Evolutionary conservation across 2,797 vertebrate species (phyloP).

Genomic region (Falco novaeseelandiae): DNA sequence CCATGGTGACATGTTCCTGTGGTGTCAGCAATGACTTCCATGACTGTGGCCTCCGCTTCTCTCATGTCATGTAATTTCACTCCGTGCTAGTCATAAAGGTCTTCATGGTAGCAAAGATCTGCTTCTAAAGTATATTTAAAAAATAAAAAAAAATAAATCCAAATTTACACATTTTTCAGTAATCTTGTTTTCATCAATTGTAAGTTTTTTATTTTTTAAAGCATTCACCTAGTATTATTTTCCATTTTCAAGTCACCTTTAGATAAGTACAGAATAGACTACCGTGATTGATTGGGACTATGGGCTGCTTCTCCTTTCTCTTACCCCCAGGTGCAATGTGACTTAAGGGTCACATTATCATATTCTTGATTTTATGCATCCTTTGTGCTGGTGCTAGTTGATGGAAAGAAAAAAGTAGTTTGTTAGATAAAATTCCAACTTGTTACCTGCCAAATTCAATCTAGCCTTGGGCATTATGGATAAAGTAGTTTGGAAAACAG

Average conservation of each 20-base stretch:
- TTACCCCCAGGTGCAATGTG: not conserved
- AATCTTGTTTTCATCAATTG: not conserved
- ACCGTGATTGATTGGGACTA: not conserved
- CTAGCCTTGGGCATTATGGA: not conserved
- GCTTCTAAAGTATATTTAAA: not conserved
- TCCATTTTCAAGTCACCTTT: not conserved
- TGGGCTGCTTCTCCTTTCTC: not conserved
- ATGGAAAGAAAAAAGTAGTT: not conserved
- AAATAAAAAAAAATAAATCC: not conserved
- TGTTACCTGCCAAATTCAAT: not conserved
- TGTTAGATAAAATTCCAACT: not conserved
- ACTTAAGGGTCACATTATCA: not conserved
- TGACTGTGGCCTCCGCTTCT: not conserved
- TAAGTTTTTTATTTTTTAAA: not conserved
- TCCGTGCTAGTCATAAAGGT: not conserved
- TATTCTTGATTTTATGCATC: not conserved
- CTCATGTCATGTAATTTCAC: not conserved
- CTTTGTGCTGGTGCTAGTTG: not conserved
- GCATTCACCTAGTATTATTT: not conserved
- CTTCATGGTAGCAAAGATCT: not conserved
- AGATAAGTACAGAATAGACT: not conserved
- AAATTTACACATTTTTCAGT: not conserved
- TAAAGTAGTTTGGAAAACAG: slow-evolving; percentile 20
- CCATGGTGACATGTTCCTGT: rapidly evolving
- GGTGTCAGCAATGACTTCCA: not conserved